Conservation (phyloP, 2,113 vertebrate genomes). For the Sula dactylatra region DNA sequence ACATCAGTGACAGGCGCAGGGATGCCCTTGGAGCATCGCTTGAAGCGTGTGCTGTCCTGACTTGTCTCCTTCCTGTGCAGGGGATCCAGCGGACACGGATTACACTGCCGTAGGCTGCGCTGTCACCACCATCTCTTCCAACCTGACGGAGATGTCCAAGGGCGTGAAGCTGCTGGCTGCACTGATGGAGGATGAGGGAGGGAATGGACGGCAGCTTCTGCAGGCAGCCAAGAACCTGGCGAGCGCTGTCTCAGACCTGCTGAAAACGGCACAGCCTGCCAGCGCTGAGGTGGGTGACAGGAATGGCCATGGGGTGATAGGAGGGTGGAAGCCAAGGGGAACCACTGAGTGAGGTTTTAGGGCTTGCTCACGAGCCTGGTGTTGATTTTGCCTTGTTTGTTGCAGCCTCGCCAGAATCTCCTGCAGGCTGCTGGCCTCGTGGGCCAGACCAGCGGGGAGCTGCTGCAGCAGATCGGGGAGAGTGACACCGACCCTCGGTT, state of each 20-base stretch:
- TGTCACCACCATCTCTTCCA: conserved; percentile 96
- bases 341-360: neutral
- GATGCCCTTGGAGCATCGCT: neutral
- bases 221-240: conserved; percentile 94
- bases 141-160: conserved; percentile 98
- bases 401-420: conserved; percentile 92
- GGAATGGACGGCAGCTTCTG: conserved; percentile 88
- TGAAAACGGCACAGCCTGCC: conserved; percentile 92
- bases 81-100: conserved; percentile 95
- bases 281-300: conserved; percentile 81
- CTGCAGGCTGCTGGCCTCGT: conserved; percentile 95
- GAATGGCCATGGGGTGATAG: neutral
- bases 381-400: neutral
- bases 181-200: conserved; percentile 93
- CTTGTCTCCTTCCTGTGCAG: conserved; percentile 54
- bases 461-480: conserved; percentile 95
- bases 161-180: conserved; percentile 93
- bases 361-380: accelerated
- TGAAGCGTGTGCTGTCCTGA: neutral
- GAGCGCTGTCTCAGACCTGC: conserved; percentile 87
- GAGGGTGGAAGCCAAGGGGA: neutral
- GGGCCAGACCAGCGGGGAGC: conserved; percentile 92
- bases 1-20: accelerated
- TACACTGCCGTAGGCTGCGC: conserved; percentile 97
- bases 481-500: conserved; percentile 91